Conservation (phyloP, 1,140 invertebrate genomes). For the Uloborus diversus region DNA sequence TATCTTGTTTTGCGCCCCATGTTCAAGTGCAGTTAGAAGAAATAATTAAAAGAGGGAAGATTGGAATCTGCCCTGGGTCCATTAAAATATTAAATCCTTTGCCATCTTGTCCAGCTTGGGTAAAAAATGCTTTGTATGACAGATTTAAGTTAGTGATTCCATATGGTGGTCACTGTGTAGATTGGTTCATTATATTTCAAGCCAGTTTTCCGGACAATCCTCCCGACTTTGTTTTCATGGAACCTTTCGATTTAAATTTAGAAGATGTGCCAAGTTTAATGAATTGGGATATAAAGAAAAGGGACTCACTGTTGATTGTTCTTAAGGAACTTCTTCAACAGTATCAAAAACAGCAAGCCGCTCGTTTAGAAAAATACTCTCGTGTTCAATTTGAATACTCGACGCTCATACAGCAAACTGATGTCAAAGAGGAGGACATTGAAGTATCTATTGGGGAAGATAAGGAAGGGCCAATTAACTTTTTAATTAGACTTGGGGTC, state of each 20-base stretch:
- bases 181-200: constrained; percentile 65
- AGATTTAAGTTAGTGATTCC: constrained; percentile 63
- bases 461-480: constrained; percentile 62
- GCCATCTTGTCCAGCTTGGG: constrained; percentile 16
- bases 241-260: constrained; percentile 30
- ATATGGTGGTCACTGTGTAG: constrained; percentile 63
- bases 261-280: constrained; percentile 58
- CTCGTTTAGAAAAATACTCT: constrained; percentile 59
- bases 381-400: constrained; percentile 63
- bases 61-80: constrained; percentile 55
- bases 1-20: constrained; percentile 46
- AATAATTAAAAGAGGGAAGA: constrained; percentile 41
- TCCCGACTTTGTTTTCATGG: constrained; percentile 65
- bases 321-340: constrained; percentile 61
- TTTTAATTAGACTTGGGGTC: constrained; percentile 63
- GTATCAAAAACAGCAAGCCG: constrained; percentile 61
- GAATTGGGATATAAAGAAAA: constrained; percentile 61
- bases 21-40: constrained; percentile 42
- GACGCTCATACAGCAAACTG: constrained; percentile 61
- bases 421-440: constrained; percentile 60
- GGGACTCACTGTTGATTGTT: constrained; percentile 59
- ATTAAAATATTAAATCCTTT: constrained; percentile 33
- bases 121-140: constrained; percentile 58
- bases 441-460: constrained; percentile 60
- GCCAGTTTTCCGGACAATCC: constrained; percentile 62